Evolutionary conservation across 1,140 invertebrate genomes (phyloP).

Genomic region (Anastatus disparis): DNA sequence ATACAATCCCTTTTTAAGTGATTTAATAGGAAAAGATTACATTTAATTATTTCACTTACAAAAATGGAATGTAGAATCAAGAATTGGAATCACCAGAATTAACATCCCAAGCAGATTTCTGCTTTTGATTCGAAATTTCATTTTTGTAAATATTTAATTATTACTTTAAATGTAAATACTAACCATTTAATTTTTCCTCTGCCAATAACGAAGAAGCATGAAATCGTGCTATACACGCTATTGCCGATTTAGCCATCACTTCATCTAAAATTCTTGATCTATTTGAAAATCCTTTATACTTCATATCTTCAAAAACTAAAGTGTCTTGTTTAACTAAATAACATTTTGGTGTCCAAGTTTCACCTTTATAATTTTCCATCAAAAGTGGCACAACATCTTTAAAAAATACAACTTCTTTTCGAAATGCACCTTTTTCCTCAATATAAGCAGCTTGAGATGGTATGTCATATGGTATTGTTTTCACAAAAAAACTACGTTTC

Average conservation of each 20-base stretch:
- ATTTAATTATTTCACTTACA: no score
- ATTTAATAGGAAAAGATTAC: no score
- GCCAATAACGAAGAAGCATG: conserved; percentile 69
- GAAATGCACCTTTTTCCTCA: conserved; percentile 64
- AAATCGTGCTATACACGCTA: conserved; percentile 68
- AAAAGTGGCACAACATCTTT: conserved; percentile 60
- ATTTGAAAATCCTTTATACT: conserved; percentile 54
- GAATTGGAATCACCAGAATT: no score
- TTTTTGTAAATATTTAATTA: no score
- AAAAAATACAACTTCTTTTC: conserved; percentile 66
- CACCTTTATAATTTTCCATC: conserved; percentile 46
- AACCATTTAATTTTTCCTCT: conserved; percentile 64
- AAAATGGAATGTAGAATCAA: no score
- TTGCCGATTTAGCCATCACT: conserved; percentile 62
- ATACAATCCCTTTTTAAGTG: no score
- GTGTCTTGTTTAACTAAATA: conserved; percentile 61
- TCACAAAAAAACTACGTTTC: conserved; percentile 64
- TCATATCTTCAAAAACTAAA: conserved; percentile 66
- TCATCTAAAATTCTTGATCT: conserved; percentile 59
- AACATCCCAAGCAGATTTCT: no score
- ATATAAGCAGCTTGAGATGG: conserved; percentile 61
- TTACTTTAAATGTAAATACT: background rate
- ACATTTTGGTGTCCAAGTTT: conserved; percentile 58
- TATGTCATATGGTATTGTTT: conserved; percentile 62
- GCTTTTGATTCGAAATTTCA: no score